phyloP scores from a whole-genome alignment of 2,888 invertebrate genomes.

The Petrolisthes manimaculis region DNA sequence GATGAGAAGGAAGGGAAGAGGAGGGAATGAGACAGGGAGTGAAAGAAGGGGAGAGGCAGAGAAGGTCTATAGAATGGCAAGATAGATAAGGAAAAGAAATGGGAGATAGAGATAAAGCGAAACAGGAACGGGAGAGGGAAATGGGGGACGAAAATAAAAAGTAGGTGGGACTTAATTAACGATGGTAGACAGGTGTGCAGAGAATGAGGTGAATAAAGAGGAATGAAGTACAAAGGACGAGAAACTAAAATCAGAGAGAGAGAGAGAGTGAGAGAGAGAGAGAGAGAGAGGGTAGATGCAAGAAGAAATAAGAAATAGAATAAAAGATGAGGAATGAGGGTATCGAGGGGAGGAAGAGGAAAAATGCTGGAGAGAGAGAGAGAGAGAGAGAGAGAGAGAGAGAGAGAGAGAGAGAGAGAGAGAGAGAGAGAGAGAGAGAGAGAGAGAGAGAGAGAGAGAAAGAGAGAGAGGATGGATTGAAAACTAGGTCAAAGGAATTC shows the following conservation, averaged over 20 bases:
- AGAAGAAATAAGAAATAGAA: neutral
- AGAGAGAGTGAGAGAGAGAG: neutral
- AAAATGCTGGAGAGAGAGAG: neutral
- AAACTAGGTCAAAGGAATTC: neutral
- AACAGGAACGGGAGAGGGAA: neutral
- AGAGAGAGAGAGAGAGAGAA: constrained; percentile 13
- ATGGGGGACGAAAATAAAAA: neutral
- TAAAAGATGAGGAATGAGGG: no score
- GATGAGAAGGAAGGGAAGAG: no score
- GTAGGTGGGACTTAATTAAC: no score
- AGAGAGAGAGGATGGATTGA: neutral
- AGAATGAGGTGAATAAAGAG: no score
- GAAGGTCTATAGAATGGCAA: neutral
- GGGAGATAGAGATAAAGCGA: neutral
- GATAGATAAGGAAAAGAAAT: neutral
- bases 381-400: constrained; percentile 6
- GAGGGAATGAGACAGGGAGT: neutral
- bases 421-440: neutral
- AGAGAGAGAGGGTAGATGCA: neutral
- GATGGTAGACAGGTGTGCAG: no score
- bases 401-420: constrained; percentile 8
- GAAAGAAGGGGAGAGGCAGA: neutral
- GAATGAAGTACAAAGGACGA: no score
- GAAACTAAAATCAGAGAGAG: no score
- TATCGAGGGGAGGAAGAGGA: neutral